Percentiles rank a stretch among this genome's conserved stretches.
Conservation (phyloP, 2,888 invertebrate species). For the Oligia strigilis region DNA sequence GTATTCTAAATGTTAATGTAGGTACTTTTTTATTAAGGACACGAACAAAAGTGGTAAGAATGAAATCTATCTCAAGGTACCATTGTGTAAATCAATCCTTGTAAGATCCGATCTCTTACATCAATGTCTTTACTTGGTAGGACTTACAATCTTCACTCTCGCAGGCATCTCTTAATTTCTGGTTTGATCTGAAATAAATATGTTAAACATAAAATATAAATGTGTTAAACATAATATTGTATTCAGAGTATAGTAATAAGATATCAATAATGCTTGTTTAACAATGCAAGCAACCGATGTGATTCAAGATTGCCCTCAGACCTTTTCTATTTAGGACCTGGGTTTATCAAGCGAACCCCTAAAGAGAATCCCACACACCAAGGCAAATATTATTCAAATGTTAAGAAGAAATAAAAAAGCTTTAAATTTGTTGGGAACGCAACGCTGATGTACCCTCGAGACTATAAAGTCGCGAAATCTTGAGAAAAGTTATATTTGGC, state of each 20-base stretch:
- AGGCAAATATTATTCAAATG: constrained; percentile 62
- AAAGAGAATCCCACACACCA: constrained; percentile 54
- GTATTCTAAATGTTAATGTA: neutral
- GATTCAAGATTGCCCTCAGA: constrained; percentile 44
- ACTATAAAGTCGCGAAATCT: constrained; percentile 43
- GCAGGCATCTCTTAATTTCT: neutral
- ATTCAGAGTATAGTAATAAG: constrained; percentile 46
- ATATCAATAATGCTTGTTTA: constrained; percentile 48
- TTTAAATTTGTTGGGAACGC: constrained; percentile 53
- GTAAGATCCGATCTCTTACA: neutral
- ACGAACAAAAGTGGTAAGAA: neutral
- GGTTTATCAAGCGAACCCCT: constrained; percentile 53
- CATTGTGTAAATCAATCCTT: neutral
- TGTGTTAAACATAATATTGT: constrained; percentile 27
- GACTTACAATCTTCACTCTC: neutral
- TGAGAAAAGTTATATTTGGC: constrained; percentile 24
- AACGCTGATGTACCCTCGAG: constrained; percentile 51
- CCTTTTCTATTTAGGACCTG: constrained; percentile 50
- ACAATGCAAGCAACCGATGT: constrained; percentile 44
- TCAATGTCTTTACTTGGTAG: neutral
- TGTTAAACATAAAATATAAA: neutral
- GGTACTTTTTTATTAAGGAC: neutral
- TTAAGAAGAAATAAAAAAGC: constrained; percentile 56
- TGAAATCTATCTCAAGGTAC: neutral
- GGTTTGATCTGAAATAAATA: neutral